A percentile compares a stretch with the other conserved stretches of the same genome.
Conservation (phyloP, 2,888 invertebrate species). For the Dasysyrphus tricinctus region DNA sequence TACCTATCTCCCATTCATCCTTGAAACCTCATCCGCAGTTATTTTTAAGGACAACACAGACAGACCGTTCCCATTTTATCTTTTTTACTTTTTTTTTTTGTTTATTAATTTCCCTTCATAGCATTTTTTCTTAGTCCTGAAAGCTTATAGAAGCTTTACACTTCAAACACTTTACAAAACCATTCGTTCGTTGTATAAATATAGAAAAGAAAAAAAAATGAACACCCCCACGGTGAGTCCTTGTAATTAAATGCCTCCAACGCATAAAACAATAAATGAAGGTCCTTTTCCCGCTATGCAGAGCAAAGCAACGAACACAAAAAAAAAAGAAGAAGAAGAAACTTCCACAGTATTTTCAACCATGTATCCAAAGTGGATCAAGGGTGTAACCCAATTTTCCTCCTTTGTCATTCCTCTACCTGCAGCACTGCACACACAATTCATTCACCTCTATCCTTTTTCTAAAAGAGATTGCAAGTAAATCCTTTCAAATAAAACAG, state of each 20-base stretch:
- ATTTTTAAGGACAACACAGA: slow-evolving; percentile 33
- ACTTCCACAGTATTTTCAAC: slow-evolving; percentile 45
- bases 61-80: slow-evolving; percentile 24
- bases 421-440: slow-evolving; percentile 48
- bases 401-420: slow-evolving; percentile 57
- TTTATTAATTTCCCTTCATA: slow-evolving; percentile 15
- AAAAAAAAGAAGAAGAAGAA: slow-evolving; percentile 38
- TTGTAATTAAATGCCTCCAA: slow-evolving; percentile 60
- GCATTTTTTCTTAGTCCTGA: slow-evolving; percentile 24
- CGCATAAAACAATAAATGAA: slow-evolving; percentile 58
- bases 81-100: not conserved
- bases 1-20: slow-evolving; percentile 17
- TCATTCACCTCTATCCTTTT: slow-evolving; percentile 62
- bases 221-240: slow-evolving; percentile 35
- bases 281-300: slow-evolving; percentile 46
- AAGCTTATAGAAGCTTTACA: slow-evolving; percentile 43
- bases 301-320: not conserved
- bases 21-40: slow-evolving; percentile 32
- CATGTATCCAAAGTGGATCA: slow-evolving; percentile 68
- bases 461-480: slow-evolving; percentile 52
- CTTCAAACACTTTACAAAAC: slow-evolving; percentile 42
- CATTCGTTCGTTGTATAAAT: slow-evolving; percentile 26
- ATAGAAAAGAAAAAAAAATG: slow-evolving; percentile 6
- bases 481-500: slow-evolving; percentile 51
- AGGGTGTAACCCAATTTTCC: slow-evolving; percentile 69